Evolutionary conservation across 2,113 vertebrate species (phyloP).

Genomic region (Electrona antarctica): DNA sequence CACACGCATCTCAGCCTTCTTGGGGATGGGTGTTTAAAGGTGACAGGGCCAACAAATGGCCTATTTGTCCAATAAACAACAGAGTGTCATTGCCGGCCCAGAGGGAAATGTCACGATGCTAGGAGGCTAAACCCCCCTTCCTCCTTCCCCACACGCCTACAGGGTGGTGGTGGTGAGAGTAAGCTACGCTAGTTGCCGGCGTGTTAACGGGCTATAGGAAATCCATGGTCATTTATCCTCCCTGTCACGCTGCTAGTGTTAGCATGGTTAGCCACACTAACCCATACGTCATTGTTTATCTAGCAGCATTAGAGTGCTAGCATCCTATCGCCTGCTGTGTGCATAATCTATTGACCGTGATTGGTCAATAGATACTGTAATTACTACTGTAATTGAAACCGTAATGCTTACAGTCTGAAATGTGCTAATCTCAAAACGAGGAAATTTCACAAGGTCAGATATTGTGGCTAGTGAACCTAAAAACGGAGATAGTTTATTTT

Average conservation of each 20-base stretch:
- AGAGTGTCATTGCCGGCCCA: slow-evolving; percentile 37
- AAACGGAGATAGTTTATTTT: no score
- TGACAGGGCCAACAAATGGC: slow-evolving; percentile 44
- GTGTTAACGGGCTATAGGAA: slow-evolving; percentile 53
- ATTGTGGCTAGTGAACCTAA: no score
- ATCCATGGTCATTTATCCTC: slow-evolving; percentile 60
- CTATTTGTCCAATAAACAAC: slow-evolving; percentile 62
- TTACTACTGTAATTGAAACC: no score
- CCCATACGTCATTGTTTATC: slow-evolving; percentile 16
- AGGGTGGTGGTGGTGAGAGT: no score
- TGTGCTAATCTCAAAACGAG: no score
- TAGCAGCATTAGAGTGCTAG: neutral
- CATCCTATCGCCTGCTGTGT: neutral
- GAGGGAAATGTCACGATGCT: slow-evolving; percentile 55
- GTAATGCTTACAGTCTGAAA: no score
- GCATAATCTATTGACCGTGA: neutral
- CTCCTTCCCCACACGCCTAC: slow-evolving; percentile 6
- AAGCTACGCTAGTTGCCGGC: slow-evolving; percentile 7
- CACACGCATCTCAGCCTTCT: neutral
- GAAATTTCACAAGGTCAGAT: no score
- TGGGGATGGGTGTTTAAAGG: slow-evolving; percentile 36
- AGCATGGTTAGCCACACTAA: neutral
- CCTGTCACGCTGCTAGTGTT: slow-evolving; percentile 65
- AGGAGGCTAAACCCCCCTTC: slow-evolving; percentile 27
- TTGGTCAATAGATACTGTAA: no score